Base-by-base conservation (phyloP, 2,888 invertebrate genomes). In the Baronia brevicornis region DNA sequence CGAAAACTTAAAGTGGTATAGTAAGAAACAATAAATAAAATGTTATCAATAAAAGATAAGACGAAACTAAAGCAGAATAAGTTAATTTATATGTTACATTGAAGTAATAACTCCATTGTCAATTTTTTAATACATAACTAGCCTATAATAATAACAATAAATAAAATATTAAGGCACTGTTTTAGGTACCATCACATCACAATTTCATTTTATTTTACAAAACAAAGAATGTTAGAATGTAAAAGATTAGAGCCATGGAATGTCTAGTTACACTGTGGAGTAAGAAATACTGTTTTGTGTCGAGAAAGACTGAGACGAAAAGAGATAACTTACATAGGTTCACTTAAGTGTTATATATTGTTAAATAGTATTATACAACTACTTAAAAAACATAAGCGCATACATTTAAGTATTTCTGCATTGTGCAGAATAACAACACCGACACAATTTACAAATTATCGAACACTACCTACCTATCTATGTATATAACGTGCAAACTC, bases 391-490 rank as follows among this genome's bases (percentile, higher is more conserved):
- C 64, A 79, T 82, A 84, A 84, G 84, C 84, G 84, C 84, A 84
- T 80, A 82, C 75, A 78, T 67, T 73, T 73, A 80, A 79, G 70
- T 82, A 84, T 80, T 84, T 84, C 84, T 67, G 82, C 84, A 82
- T 82, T 84, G 70, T 84, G 82, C 84, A 84, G 84, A 84, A 84
- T 84, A 84, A 84, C 84, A 82, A 78, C 82, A 80, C 77, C 71
- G 80, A 80, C 79, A 77, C 75, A 82, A 82, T 84, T 82, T 84
- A 84, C 82, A 84, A 75, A 77, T 72, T 75, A 62, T 60, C 58
- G 58, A 61, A 67, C 52, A 60, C 69, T 62, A 65, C 62, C 64
- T 66, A 67, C 61, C n/a, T 65, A 41, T 33, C 65, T 55, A 67
- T 71, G 63, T 69, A 72, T 70, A 66, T 66, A 66, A 51, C 52